Evolutionary conservation across 2,113 vertebrate species (phyloP), one percentile per base, ranked within the genome.

Genomic region (Zosterops japonicus): DNA sequence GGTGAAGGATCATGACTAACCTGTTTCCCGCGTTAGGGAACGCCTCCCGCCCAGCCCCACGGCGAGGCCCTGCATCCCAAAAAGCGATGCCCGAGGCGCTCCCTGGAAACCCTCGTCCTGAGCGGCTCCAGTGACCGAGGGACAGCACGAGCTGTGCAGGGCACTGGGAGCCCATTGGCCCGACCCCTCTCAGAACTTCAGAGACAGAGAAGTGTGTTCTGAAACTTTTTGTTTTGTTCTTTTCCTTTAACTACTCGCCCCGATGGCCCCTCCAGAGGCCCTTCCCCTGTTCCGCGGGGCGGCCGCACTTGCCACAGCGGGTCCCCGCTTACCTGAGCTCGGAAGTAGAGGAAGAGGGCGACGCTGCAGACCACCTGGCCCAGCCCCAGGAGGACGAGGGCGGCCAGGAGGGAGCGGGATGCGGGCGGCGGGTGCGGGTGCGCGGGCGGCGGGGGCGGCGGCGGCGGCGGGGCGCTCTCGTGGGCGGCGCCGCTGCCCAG

Each of bases 281-380:
- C 9, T 29, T 53, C 28, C 59, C n/a, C 28, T 20, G 25, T 22
- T 6, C 56, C 1, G 25, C 15, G 50, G 88, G 42, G 55, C 28
- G 33, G 59, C 3, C 31, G 24, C 78, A 7, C 53, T 68, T 7
- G 39, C 23, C 46, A 8, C 14, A 33, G 52, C 2, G 46, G 31
- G 8, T 17, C 33, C 11, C 52, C 97, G 97, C 98, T 96, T 77
- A 99, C 98, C 97, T 99, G 99, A 52, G 99, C 98, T 88, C 98
- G 98, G 96, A 99, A 98, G 97, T 99, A 99, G 75, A 99, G 96
- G 88, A 99, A 98, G 81, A 99, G 98, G 11, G 99, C 99, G 61
- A 99, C 97, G 90, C 99, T 99, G 96, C 99, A 99, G n/a, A 99
- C 98, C 74, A 99, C 98, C 97, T 99, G 99, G 36, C 99, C 98